Conservation (phyloP, 2,113 vertebrate genomes). For the Coreoperca whiteheadi region DNA sequence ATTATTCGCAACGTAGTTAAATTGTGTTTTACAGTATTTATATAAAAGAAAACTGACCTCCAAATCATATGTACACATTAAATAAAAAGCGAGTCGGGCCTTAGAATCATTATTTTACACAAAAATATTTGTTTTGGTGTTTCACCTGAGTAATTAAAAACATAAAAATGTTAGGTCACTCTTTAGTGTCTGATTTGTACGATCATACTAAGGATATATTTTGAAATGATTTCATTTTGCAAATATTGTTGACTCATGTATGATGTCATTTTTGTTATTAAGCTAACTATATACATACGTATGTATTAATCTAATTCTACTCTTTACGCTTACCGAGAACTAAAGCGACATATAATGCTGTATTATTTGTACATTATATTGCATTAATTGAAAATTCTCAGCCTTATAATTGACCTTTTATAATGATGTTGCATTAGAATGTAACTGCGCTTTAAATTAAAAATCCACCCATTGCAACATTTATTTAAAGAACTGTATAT, state of each 20-base stretch:
- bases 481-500: conserved; percentile 33
- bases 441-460: conserved; percentile 8
- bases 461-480: conserved; percentile 13
- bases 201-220: not conserved
- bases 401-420: not conserved
- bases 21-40: not conserved
- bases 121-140: not conserved
- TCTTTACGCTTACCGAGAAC: not conserved
- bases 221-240: not conserved
- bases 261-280: not conserved
- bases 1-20: not conserved
- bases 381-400: not conserved
- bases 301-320: not conserved
- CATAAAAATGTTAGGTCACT: not conserved
- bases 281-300: not conserved
- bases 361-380: not conserved
- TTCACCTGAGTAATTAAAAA: not conserved
- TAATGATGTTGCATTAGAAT: conserved; percentile 23
- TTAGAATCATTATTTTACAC: not conserved
- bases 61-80: not conserved
- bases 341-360: not conserved
- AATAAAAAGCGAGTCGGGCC: not conserved
- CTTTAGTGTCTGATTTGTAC: not conserved
- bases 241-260: conserved; percentile 5
- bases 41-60: not conserved